Percentiles rank a stretch among this genome's conserved stretches.
Conservation (phyloP, 1,140 invertebrate species). For the Drosophila fuyamai region DNA sequence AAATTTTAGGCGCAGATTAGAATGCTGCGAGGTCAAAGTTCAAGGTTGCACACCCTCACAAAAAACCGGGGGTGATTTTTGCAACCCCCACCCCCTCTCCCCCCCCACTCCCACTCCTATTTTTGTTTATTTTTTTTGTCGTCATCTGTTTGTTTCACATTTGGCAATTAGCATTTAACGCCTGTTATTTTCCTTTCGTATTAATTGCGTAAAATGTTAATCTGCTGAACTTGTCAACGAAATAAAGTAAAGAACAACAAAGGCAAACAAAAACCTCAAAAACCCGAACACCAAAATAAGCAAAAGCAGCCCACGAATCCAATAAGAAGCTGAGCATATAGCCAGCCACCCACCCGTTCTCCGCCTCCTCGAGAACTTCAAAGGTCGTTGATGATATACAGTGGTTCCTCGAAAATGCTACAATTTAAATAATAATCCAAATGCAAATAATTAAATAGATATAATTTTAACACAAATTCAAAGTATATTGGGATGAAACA, state of each 20-base stretch:
- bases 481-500: not conserved
- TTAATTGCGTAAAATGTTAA: slow-evolving; percentile 64
- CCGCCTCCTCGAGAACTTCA: slow-evolving; percentile 2
- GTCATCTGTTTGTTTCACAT: slow-evolving; percentile 39
- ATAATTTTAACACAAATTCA: not conserved
- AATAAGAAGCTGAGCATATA: not conserved
- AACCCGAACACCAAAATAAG: slow-evolving; percentile 8
- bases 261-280: slow-evolving; percentile 22
- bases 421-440: not conserved
- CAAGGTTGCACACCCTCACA: slow-evolving; percentile 59
- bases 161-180: slow-evolving; percentile 54
- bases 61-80: not conserved
- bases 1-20: slow-evolving; percentile 75
- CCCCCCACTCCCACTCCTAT: not conserved
- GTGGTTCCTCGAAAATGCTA: not conserved
- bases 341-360: not conserved
- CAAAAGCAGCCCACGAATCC: slow-evolving; percentile 1
- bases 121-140: slow-evolving; percentile 4
- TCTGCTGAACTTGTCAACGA: slow-evolving; percentile 49
- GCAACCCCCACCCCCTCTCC: not conserved
- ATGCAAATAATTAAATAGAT: not conserved
- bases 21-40: slow-evolving; percentile 75
- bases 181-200: slow-evolving; percentile 17
- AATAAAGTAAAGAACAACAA: slow-evolving; percentile 22
- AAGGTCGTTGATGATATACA: slow-evolving; percentile 9